Conservation (phyloP, 1,140 invertebrate species). For the Plectus sambesii region DNA sequence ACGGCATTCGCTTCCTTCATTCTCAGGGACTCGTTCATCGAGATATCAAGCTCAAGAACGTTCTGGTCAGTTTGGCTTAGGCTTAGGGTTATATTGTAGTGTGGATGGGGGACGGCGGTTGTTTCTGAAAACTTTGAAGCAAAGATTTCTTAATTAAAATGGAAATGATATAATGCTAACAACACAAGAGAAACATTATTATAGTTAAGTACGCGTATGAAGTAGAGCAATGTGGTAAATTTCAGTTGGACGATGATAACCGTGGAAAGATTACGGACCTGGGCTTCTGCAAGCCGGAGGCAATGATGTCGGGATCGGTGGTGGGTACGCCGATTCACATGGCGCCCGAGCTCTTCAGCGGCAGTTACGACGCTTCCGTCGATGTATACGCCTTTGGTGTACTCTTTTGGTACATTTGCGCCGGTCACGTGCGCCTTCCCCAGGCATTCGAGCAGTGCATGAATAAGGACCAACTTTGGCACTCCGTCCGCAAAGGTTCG, state of each 20-base stretch:
- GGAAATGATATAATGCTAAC: too few species aligned
- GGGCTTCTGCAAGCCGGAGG: slow-evolving; percentile 78
- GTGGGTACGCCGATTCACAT: slow-evolving; percentile 70
- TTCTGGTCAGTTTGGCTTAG: slow-evolving; percentile 54
- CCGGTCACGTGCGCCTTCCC: slow-evolving; percentile 66
- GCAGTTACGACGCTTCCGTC: slow-evolving; percentile 69
- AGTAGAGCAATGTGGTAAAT: too few species aligned
- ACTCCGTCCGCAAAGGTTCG: slow-evolving; percentile 65
- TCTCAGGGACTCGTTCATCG: slow-evolving; percentile 70
- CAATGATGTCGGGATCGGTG: slow-evolving; percentile 66
- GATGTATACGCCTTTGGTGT: slow-evolving; percentile 84
- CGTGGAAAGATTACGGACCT: slow-evolving; percentile 74
- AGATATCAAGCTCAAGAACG: slow-evolving; percentile 81
- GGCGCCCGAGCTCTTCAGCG: slow-evolving; percentile 73
- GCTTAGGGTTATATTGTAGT: slow-evolving; percentile 1
- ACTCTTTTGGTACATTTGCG: slow-evolving; percentile 78
- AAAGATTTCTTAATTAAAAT: too few species aligned
- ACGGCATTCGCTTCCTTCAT: slow-evolving; percentile 74
- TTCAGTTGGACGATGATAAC: slow-evolving; percentile 59
- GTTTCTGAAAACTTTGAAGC: too few species aligned
- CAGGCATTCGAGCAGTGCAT: slow-evolving; percentile 70
- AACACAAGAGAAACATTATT: too few species aligned
- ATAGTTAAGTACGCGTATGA: too few species aligned
- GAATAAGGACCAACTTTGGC: slow-evolving; percentile 78
- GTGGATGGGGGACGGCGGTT: slow-evolving; percentile 11